Evolutionary conservation across 37 sponge, comb jelly and placozoan genomes (phyloP), one percentile per base, ranked within the genome.

Genomic region (Agelas oroides): DNA sequence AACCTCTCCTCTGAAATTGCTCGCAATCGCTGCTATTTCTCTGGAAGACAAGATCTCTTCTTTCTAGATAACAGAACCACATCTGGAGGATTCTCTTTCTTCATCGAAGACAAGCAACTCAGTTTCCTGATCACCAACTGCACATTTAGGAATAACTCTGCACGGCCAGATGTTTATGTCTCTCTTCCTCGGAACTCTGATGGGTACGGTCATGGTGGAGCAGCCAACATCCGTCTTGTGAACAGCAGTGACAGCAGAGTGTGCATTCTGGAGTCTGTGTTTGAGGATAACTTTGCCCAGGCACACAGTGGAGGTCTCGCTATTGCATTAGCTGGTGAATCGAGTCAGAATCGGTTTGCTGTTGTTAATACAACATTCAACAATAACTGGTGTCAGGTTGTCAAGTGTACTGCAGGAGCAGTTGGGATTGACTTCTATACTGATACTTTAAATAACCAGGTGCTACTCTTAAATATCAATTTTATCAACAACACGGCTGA

Each of bases 191-290:
- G 69, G 19, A 55, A n/a, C 0, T 75, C 70, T 11, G 8, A 31
- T 2, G 0, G 19, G 6, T 84, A 71, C 59, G 93, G 86, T 55
- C 93, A 88, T 32, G 92, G 88, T 46, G 93, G 89, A 18, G 93
- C 75, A 18, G 41, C 85, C 53, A 70, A 56, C 30, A 40, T 88
- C 8, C 65, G 88, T 0, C 71, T 84, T 1, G 14, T 76, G 32
- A 59, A 65, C 28, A 72, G 77, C 52, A 53, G 55, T 19, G 17
- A 62, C 23, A 58, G 75, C 2, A 31, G 20, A 15, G 57, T 92
- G 18, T 81, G 89, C 46, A 81, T 92, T 20, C 52, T 40, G 21
- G 31, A 62, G 31, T 76, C 77, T 5, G 23, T 20, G 5, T 92
- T 92, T 40, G 34, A 21, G 36, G 36, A 46, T 33, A 92, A 92